Conservation (phyloP, 2,113 vertebrate genomes). For the Oncorhynchus nerka region DNA sequence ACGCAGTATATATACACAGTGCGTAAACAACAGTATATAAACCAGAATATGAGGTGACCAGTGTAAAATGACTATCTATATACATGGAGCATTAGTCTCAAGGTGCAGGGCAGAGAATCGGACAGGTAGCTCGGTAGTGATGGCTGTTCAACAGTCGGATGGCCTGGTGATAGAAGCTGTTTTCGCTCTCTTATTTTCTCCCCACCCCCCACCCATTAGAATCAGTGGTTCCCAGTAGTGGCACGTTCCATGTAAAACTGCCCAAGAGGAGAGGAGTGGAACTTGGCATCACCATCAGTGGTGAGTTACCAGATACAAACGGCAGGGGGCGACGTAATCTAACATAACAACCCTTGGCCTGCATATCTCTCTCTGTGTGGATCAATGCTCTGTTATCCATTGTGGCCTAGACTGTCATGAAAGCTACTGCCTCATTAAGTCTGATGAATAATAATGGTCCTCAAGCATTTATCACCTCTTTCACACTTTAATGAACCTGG, state of each 20-base stretch:
- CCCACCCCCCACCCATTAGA: slow-evolving; percentile 62
- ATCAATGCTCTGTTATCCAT: slow-evolving; percentile 50
- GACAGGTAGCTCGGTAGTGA: too few species aligned
- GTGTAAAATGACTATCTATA: too few species aligned
- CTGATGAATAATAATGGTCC: slow-evolving; percentile 35
- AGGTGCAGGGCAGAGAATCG: too few species aligned
- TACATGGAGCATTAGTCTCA: too few species aligned
- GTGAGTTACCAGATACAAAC: slow-evolving; percentile 75
- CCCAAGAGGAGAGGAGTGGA: slow-evolving; percentile 94
- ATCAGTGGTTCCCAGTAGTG: slow-evolving; percentile 96
- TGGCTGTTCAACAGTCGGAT: too few species aligned
- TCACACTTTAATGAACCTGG: slow-evolving; percentile 16
- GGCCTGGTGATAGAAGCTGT: too few species aligned
- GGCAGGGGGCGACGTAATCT: slow-evolving; percentile 57
- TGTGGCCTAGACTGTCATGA: slow-evolving; percentile 22
- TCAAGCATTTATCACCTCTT: slow-evolving; percentile 23
- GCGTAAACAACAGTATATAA: too few species aligned
- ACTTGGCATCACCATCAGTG: slow-evolving; percentile 95
- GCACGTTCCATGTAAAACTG: slow-evolving; percentile 96
- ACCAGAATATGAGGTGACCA: too few species aligned
- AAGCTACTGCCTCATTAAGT: slow-evolving; percentile 46
- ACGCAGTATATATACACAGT: too few species aligned
- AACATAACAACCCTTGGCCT: background rate
- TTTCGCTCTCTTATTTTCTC: too few species aligned
- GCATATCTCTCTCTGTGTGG: slow-evolving; percentile 7